Conservation (phyloP, 2,888 invertebrate species). For the Punctoribates punctum region DNA sequence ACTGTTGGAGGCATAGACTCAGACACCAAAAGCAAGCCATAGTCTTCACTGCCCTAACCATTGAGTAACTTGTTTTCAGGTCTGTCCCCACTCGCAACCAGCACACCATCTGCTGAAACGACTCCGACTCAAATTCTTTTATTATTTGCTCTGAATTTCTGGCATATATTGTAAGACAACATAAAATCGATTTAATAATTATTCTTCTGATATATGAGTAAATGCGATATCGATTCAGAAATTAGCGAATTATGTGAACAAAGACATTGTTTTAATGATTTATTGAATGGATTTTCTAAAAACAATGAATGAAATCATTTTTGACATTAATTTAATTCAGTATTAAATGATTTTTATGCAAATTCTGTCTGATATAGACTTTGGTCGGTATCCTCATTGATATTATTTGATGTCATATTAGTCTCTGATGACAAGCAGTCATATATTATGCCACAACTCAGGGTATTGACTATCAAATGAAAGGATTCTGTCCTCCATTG, state of each 20-base stretch:
- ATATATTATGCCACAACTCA: neutral
- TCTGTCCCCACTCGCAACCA: neutral
- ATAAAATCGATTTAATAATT: neutral
- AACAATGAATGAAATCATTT: neutral
- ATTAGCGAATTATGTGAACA: neutral
- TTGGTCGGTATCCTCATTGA: neutral
- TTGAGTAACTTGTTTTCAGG: neutral
- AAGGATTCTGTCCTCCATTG: neutral
- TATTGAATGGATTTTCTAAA: neutral
- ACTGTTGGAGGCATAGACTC: neutral
- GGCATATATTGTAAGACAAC: neutral
- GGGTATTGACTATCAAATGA: neutral
- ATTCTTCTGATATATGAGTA: neutral
- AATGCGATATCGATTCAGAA: neutral
- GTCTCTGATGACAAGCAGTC: neutral
- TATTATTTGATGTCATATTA: neutral
- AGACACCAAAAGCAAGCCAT: neutral
- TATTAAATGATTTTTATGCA: slow-evolving; percentile 1
- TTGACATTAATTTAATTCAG: neutral
- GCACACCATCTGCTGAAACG: neutral
- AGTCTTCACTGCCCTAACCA: neutral
- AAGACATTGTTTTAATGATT: neutral
- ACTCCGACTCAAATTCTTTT: neutral
- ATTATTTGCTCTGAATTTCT: neutral
- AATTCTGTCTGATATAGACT: neutral